Evolutionary conservation across 2,797 vertebrate species (phyloP).

Genomic region (Tolypeutes matacus): DNA sequence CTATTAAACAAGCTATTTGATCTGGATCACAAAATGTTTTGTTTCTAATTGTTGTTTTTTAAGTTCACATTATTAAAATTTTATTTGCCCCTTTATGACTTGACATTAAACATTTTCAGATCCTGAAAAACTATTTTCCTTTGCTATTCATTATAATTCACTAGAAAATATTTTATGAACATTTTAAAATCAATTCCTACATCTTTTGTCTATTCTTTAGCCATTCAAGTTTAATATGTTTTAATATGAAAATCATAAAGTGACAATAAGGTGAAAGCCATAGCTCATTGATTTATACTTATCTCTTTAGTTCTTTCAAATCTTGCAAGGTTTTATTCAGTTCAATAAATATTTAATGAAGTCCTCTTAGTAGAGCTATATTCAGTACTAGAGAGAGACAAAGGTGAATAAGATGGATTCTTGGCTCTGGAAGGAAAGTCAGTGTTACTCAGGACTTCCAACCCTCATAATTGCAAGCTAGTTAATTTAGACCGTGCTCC

Average conservation of each 20-base stretch:
- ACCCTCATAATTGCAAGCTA: neutral
- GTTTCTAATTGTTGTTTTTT: neutral
- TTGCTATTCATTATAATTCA: constrained; percentile 12
- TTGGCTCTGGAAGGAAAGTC: neutral
- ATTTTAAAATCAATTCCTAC: constrained; percentile 33
- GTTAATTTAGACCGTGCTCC: neutral
- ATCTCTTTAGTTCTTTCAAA: neutral
- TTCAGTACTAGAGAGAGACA: neutral
- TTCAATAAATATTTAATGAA: neutral
- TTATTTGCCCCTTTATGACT: constrained; percentile 36
- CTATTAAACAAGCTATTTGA: neutral
- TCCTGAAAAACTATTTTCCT: constrained; percentile 39
- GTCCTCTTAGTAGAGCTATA: neutral
- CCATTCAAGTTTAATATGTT: neutral
- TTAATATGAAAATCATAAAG: constrained; percentile 24
- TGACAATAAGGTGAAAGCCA: neutral
- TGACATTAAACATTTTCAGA: constrained; percentile 30
- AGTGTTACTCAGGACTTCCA: neutral
- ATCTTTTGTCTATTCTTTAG: constrained; percentile 42
- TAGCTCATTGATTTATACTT: neutral
- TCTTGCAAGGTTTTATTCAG: neutral
- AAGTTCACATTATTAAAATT: constrained; percentile 29
- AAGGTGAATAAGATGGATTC: neutral
- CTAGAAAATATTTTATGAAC: constrained; percentile 42
- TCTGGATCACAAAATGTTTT: neutral